phyloP scores from a whole-genome alignment of 2,888 invertebrate genomes.

The Ephialtes manifestator region DNA sequence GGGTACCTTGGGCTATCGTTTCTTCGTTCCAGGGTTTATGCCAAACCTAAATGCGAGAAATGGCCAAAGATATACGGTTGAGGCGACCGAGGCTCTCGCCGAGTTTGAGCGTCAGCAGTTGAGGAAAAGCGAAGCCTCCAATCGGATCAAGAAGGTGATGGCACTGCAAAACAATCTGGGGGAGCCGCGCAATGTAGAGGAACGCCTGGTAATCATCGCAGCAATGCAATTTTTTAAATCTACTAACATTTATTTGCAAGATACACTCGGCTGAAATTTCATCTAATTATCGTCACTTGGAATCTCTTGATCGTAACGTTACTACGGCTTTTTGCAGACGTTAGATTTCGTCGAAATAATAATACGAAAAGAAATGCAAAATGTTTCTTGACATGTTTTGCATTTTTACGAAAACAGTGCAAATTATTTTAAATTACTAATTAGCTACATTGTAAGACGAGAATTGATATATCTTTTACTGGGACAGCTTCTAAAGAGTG shows the following conservation, averaged over 20 bases:
- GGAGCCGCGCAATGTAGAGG: constrained; percentile 88
- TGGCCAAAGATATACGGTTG: constrained; percentile 91
- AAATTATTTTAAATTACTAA: too few species aligned
- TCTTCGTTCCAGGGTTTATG: constrained; percentile 87
- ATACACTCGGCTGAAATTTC: not conserved
- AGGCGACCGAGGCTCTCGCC: constrained; percentile 91
- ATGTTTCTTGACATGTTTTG: too few species aligned
- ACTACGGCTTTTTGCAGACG: not conserved
- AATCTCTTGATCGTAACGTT: not conserved
- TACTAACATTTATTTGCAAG: not conserved
- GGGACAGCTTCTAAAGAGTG: constrained; percentile 89
- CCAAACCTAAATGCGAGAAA: constrained; percentile 90
- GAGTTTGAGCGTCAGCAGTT: constrained; percentile 90
- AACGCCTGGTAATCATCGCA: constrained; percentile 87
- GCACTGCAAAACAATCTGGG: constrained; percentile 89
- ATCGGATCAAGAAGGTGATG: constrained; percentile 88
- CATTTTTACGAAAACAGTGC: too few species aligned
- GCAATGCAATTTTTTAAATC: not conserved
- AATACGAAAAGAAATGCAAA: too few species aligned
- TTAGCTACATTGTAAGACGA: not conserved
- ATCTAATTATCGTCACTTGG: not conserved
- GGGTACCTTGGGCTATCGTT: constrained; percentile 4
- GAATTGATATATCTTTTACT: constrained; percentile 5
- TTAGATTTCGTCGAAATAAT: too few species aligned
- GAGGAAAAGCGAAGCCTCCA: constrained; percentile 88